phyloP scores from a whole-genome alignment of 2,888 invertebrate species.

The Dryococelus australis region DNA sequence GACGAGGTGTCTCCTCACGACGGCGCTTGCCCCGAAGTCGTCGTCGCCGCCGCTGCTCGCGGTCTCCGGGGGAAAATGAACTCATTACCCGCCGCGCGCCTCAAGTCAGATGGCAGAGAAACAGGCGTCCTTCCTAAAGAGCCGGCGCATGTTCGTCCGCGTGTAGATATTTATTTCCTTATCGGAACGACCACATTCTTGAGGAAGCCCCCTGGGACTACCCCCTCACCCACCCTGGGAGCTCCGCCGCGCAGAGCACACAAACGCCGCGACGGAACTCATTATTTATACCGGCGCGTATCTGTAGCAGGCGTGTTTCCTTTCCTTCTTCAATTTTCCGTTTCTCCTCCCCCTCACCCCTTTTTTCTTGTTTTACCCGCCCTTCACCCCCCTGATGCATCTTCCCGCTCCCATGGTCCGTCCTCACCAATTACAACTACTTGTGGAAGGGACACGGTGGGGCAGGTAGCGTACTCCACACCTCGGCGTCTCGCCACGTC shows the following conservation, averaged over 20 bases:
- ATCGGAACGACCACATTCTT: slow-evolving; percentile 21
- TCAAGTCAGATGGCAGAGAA: neutral
- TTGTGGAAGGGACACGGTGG: neutral
- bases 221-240: too few species aligned
- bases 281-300: neutral
- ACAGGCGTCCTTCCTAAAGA: neutral
- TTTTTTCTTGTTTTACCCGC: neutral
- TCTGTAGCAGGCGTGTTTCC: neutral
- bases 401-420: neutral
- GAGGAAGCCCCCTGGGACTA: too few species aligned
- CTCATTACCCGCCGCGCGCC: neutral
- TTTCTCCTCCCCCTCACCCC: neutral
- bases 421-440: neutral
- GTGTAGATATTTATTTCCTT: slow-evolving; percentile 28
- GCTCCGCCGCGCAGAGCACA: too few species aligned
- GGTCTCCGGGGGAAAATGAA: neutral
- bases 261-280: neutral
- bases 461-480: neutral
- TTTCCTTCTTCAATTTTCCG: too few species aligned
- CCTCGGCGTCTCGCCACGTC: neutral
- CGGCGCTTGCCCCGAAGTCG: too few species aligned
- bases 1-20: too few species aligned
- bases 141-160: slow-evolving; percentile 3
- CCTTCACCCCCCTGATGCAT: neutral
- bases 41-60: neutral